Evolutionary conservation across 2,113 vertebrate species (phyloP), one percentile per base, ranked within the genome.

Genomic region (Cryptotis parvus): DNA sequence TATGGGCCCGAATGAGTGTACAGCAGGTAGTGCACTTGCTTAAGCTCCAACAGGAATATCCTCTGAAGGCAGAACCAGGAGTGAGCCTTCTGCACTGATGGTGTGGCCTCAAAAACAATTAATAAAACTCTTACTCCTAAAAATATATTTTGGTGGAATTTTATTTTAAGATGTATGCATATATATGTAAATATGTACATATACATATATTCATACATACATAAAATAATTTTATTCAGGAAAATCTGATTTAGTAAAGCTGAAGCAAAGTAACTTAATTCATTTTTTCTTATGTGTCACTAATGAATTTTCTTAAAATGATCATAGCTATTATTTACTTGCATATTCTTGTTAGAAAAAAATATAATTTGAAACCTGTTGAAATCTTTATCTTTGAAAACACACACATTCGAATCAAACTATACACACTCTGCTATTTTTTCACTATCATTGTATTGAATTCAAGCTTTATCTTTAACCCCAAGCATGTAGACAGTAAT

Each of bases 381-480:
- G 41, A 87, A 92, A 78, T 66, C 8, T 12, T 88, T 79, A 58
- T 80, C 74, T 94, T 66, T 52, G 33, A 78, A 89, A 94, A 91
- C 31, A 65, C 73, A 91, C 93, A 95, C 84, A 24, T 82, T 22
- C 84, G 27, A 69, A 66, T 91, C 90, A 87, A 89, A 22, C 52
- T 52, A 93, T 3, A 70, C 3, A n/a, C n/a, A 76, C 6, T 27
- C 14, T 11, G 27, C 9, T 63, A 22, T 18, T 88, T n/a, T 94
- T 91, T 58, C 15, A 90, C 91, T 82, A 68, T 33, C 65, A 79
- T 76, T 82, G 45, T 94, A 86, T 43, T 93, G 49, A 69, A 92
- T 91, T 91, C 7, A 70, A 81, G 37, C 27, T 95, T 93, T 89
- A 91, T 96, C 96, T 97, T 94, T 96, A 96, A 96, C 90, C 81